Percentiles rank a stretch among this genome's conserved stretches.
phyloP scores from a whole-genome alignment of 2,888 invertebrate species.

The Perdita meconis region DNA sequence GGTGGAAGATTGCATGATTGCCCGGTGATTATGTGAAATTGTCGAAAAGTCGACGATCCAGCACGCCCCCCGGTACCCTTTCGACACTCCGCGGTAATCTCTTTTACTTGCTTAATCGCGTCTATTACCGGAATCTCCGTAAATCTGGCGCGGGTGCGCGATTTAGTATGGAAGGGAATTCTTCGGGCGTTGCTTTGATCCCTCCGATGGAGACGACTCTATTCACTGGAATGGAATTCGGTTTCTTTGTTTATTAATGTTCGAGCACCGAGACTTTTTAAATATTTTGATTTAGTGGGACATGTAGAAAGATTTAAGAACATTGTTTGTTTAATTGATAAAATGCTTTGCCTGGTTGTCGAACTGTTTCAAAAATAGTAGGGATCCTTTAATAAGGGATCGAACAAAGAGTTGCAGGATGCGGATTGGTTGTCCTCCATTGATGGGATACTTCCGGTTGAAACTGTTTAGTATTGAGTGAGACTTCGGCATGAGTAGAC shows the following conservation, averaged over 20 bases:
- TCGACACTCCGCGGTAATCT: slow-evolving; percentile 40
- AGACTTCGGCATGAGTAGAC: too few relatives aligned
- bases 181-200: slow-evolving; percentile 27
- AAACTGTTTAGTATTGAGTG: too few relatives aligned
- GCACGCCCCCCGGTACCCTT: slow-evolving; percentile 19
- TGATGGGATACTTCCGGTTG: too few relatives aligned
- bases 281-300: neutral
- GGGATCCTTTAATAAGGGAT: too few relatives aligned
- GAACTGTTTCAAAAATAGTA: too few relatives aligned
- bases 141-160: slow-evolving; percentile 33
- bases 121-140: slow-evolving; percentile 58
- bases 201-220: slow-evolving; percentile 14
- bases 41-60: slow-evolving; percentile 56
- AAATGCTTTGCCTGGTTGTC: too few relatives aligned
- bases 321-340: too few relatives aligned
- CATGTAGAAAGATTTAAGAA: slow-evolving; percentile 1
- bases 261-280: neutral
- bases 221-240: neutral
- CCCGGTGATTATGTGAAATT: slow-evolving; percentile 68
- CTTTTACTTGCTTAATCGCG: slow-evolving; percentile 56
- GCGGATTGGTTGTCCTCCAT: too few relatives aligned
- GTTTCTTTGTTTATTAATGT: neutral
- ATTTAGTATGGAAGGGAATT: slow-evolving; percentile 9
- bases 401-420: too few relatives aligned
- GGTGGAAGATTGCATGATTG: slow-evolving; percentile 72